A percentile compares a stretch with the other conserved stretches of the same genome.
phyloP scores from a whole-genome alignment of 2,113 vertebrate genomes.

The Rhinopomastus cyanomelas region DNA sequence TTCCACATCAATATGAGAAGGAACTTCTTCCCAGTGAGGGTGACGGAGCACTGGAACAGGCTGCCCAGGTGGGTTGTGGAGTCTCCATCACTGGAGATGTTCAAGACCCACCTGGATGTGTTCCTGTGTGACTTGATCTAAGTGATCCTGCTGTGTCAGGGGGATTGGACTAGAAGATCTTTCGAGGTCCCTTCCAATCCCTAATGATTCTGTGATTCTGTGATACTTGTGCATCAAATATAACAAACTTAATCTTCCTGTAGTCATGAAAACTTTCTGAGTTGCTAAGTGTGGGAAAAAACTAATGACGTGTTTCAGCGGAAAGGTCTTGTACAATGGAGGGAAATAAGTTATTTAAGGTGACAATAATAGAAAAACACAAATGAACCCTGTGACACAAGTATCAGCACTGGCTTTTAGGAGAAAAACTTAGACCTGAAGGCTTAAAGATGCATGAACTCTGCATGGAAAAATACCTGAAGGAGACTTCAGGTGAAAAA shows the following conservation, averaged over 20 bases:
- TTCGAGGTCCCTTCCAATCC: too few relatives aligned
- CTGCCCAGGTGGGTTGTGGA: too few relatives aligned
- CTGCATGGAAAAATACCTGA: neutral
- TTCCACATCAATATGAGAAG: too few relatives aligned
- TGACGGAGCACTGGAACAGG: too few relatives aligned
- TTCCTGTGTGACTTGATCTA: too few relatives aligned
- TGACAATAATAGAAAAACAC: neutral
- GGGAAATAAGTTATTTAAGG: neutral
- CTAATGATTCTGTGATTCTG: too few relatives aligned
- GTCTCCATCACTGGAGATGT: too few relatives aligned
- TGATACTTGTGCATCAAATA: neutral
- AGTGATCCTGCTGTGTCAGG: too few relatives aligned
- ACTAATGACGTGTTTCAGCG: neutral
- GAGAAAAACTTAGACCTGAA: neutral
- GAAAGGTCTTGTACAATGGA: neutral
- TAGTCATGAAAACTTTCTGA: neutral
- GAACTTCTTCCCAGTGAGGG: too few relatives aligned
- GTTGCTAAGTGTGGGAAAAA: neutral
- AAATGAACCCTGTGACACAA: fast-evolving
- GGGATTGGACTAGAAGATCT: too few relatives aligned
- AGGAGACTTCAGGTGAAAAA: neutral
- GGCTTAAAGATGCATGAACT: neutral
- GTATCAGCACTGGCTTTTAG: neutral
- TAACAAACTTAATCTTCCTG: neutral
- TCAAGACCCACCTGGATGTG: too few relatives aligned